Base-by-base conservation (phyloP, 2,888 invertebrate genomes). In the Emmelina monodactyla region DNA sequence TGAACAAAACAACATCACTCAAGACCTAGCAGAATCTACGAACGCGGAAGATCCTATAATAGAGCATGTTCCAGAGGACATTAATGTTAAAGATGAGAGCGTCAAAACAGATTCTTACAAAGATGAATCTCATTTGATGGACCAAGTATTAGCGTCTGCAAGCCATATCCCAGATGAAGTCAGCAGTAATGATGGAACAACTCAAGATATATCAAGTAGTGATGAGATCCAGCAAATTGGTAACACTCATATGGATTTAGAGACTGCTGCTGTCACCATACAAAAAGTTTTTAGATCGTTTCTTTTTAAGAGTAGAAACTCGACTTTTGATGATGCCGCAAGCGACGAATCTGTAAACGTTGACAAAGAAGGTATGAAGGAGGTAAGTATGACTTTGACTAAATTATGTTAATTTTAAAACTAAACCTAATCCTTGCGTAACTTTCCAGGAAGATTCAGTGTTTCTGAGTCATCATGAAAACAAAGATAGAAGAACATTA, bases 251-350 rank as follows among this genome's bases (percentile, higher is more conserved):
- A 61, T 84, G 79, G 63, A 82, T 51, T 54, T 83, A 53, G 68
- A 84, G 68, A 68, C 71, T 41, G 68, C 82, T 15, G 82, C 82
- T 15, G 57, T 82, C 34, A 82, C 83, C n/a, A 83, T 84, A 49
- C 84, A 84, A 55, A 79, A 83, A 58, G 81, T 83, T 34, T 80
- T 83, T 49, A 66, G 82, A 16, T 68, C 68, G 15, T 76, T 82
- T 45, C 65, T 82, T 37, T 72, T 72, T 44, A 73, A 67, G 58
- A 76, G 69, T 48, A 63, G 73, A 57, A 62, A 63, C 30, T 71
- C 71, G 12, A 78, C 75, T 16, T 64, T 67, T 39, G 78, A 79
- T 28, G 76, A 76, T 16, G 44, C 56, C 3, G 46, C 47, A n/a
- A 25, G 25, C n/a, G 25, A 25, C 11, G 25, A 25, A 3, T 25